phyloP scores from a whole-genome alignment of 2,888 invertebrate genomes.

The Marronus borbonicus region DNA sequence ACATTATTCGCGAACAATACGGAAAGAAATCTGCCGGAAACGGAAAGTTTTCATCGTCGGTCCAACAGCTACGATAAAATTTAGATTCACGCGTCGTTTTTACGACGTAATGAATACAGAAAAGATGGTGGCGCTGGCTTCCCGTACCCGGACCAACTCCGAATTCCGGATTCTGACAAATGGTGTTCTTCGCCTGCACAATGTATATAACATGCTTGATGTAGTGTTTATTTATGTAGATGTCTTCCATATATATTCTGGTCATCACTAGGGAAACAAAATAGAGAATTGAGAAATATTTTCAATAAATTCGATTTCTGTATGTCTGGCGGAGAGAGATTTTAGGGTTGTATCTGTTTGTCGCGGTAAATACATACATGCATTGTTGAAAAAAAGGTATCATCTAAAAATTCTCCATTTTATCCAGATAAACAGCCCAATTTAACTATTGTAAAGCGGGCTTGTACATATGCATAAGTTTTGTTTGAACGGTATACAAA shows the following conservation, averaged over 20 bases:
- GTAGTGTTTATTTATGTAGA: constrained; percentile 10
- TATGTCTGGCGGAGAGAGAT: background rate
- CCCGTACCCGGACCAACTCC: background rate
- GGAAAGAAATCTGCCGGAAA: constrained; percentile 38
- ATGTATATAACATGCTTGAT: constrained; percentile 10
- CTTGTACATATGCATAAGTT: constrained; percentile 3
- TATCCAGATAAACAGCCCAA: background rate
- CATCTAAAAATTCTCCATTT: too few relatives aligned
- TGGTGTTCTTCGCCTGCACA: background rate
- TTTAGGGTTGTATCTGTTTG: too few relatives aligned
- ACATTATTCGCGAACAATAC: constrained; percentile 38
- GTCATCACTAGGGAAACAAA: constrained; percentile 6
- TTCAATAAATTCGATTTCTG: background rate
- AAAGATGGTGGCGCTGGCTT: constrained; percentile 22
- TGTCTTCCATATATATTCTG: constrained; percentile 5
- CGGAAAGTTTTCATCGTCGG: constrained; percentile 18
- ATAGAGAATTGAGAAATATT: constrained; percentile 6
- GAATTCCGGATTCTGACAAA: constrained; percentile 28
- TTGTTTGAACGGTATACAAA: constrained; percentile 4
- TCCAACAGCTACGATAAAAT: constrained; percentile 29
- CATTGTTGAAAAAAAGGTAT: too few relatives aligned
- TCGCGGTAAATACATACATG: too few relatives aligned
- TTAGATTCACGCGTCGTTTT: constrained; percentile 36
- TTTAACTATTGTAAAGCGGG: background rate
- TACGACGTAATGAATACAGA: constrained; percentile 40